These are phyloP conservation scores for Circaetus cinerascens DNA, from an alignment of 2,113 vertebrate species.

Conservation along the genomic window DNA sequence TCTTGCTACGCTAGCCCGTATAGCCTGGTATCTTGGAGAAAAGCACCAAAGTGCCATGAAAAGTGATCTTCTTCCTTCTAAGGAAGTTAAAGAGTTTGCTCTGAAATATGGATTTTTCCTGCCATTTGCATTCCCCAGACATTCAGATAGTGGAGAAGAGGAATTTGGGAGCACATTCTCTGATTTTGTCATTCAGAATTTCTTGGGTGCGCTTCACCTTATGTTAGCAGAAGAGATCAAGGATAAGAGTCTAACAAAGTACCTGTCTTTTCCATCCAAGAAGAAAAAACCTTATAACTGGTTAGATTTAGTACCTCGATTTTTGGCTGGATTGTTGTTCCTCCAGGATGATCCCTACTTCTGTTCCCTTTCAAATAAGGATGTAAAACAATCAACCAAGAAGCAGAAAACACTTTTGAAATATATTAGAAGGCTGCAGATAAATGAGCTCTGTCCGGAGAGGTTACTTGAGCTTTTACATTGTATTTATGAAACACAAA, in stretches of 20 bases:
- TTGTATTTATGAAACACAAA: slow-evolving; percentile 79
- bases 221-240: slow-evolving; percentile 74
- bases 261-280: slow-evolving; percentile 75
- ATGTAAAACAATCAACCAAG: slow-evolving; percentile 33
- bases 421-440: slow-evolving; percentile 76
- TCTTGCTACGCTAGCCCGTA: slow-evolving; percentile 68
- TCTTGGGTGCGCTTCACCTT: slow-evolving; percentile 81
- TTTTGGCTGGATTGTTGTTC: slow-evolving; percentile 82
- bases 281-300: slow-evolving; percentile 80
- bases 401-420: slow-evolving; percentile 72
- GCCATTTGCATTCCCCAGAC: background rate
- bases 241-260: slow-evolving; percentile 77
- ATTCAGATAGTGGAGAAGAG: background rate
- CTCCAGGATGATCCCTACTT: slow-evolving; percentile 49
- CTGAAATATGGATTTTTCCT: slow-evolving; percentile 69
- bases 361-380: slow-evolving; percentile 19
- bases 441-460: slow-evolving; percentile 59
- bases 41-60: slow-evolving; percentile 62
- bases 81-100: slow-evolving; percentile 71
- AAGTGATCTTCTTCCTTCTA: slow-evolving; percentile 5
- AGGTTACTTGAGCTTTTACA: slow-evolving; percentile 84
- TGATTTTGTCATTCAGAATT: slow-evolving; percentile 82
- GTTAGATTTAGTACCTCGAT: slow-evolving; percentile 80
- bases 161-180: slow-evolving; percentile 69
- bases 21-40: slow-evolving; percentile 84